Evolutionary conservation across 2,888 invertebrate genomes (phyloP).

Genomic region (Drosophila histrio): DNA sequence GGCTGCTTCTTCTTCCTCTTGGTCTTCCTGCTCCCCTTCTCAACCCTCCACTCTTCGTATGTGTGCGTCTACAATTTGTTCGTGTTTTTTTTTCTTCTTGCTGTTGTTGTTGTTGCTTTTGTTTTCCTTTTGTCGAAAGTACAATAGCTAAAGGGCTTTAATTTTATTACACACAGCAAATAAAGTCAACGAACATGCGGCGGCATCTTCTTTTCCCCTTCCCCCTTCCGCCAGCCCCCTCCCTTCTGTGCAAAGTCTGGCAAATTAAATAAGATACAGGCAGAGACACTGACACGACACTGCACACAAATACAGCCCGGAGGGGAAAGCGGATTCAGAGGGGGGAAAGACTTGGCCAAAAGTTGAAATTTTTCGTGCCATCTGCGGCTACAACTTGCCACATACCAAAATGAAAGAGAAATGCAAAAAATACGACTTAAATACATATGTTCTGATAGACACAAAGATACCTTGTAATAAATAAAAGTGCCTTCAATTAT

Average conservation of each 20-base stretch:
- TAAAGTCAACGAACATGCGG: conserved; percentile 78
- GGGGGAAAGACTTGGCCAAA: conserved; percentile 44
- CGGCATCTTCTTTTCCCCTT: conserved; percentile 28
- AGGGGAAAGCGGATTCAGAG: background rate
- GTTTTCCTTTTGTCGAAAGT: conserved; percentile 47
- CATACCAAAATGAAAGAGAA: conserved; percentile 45
- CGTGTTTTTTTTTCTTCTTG: conserved; percentile 17
- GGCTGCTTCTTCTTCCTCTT: conserved; percentile 5
- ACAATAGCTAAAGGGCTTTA: conserved; percentile 80
- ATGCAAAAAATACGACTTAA: background rate
- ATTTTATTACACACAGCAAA: conserved; percentile 79
- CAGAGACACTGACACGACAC: conserved; percentile 10
- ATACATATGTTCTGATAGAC: background rate
- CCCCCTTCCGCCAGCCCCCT: background rate
- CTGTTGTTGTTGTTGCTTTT: conserved; percentile 9
- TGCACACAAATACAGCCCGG: background rate
- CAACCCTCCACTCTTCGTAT: conserved; percentile 3
- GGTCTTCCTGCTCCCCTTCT: background rate
- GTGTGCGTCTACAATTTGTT: conserved; percentile 63
- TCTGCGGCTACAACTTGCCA: conserved; percentile 73
- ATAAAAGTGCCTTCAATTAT: background rate
- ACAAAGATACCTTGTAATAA: conserved; percentile 11
- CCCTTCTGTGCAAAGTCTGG: conserved; percentile 2
- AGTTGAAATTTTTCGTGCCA: conserved; percentile 70
- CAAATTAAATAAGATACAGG: conserved; percentile 73